phyloP scores from a whole-genome alignment of 2,797 vertebrate genomes.

The Pantherophis alleghaniensis region DNA sequence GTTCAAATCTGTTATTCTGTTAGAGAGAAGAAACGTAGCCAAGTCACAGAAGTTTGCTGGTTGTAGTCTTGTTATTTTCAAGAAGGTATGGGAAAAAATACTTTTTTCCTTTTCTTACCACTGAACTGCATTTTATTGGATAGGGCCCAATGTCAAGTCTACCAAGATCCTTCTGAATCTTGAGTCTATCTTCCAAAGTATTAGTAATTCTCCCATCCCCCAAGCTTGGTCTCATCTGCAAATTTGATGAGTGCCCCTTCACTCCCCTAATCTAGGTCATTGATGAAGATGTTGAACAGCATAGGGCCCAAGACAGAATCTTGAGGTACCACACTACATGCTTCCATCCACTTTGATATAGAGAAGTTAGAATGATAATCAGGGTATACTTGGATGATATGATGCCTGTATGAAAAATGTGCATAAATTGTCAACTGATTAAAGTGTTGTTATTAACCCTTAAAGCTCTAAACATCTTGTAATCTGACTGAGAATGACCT shows the following conservation, averaged over 20 bases:
- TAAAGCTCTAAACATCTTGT: not conserved
- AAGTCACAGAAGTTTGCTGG: not conserved
- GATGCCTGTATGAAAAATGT: not conserved
- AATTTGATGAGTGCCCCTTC: no score
- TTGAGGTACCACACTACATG: no score
- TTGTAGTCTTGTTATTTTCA: not conserved
- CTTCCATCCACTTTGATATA: not conserved
- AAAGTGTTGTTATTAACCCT: not conserved
- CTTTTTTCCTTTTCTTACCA: not conserved
- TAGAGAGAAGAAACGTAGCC: not conserved
- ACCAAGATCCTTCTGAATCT: not conserved
- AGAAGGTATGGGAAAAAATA: not conserved
- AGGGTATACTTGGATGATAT: not conserved
- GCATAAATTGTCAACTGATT: not conserved
- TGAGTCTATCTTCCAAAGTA: no score
- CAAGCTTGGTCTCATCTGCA: no score
- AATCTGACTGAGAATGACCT: not conserved
- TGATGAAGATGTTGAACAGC: no score
- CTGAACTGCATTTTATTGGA: not conserved
- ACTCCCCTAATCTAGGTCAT: no score
- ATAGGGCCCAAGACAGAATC: no score
- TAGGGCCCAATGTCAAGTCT: not conserved
- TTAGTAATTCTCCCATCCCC: no score
- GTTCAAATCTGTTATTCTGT: no score
- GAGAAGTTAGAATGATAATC: not conserved